Conservation (phyloP, 2,113 vertebrate species). For the Spilogale gracilis region DNA sequence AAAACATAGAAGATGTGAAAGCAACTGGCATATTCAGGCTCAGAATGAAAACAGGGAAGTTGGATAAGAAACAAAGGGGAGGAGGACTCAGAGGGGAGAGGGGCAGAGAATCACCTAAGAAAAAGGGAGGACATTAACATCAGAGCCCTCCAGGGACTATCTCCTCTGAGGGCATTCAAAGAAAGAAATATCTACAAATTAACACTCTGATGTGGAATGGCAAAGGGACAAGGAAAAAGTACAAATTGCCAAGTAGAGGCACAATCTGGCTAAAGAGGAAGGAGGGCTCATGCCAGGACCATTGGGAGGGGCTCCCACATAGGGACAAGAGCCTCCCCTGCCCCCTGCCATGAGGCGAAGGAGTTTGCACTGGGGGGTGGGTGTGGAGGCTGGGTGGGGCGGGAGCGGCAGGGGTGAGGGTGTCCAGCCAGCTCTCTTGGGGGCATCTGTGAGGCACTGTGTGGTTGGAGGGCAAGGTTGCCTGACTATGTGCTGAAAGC, state of each 20-base stretch:
- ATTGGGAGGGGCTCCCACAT: not conserved
- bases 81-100: not conserved
- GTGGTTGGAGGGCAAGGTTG: conserved; percentile 62
- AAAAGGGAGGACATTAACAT: not conserved
- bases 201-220: not conserved
- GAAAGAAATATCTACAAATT: not conserved
- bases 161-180: not conserved
- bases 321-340: not conserved
- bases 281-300: not conserved
- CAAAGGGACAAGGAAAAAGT: not conserved
- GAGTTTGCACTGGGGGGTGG: not conserved
- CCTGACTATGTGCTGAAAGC: conserved; percentile 90
- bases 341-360: not conserved
- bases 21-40: not conserved
- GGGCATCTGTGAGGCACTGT: conserved; percentile 74
- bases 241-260: not conserved
- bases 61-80: not conserved
- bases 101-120: not conserved
- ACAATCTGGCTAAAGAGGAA: not conserved
- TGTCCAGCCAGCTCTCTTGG: conserved; percentile 40
- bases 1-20: not conserved
- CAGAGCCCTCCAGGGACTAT: not conserved
- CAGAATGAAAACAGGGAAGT: not conserved
- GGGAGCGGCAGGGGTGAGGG: conserved; percentile 51
- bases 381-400: not conserved